Evolutionary conservation across 2,113 vertebrate genomes (phyloP), one percentile per base, ranked within the genome.

Genomic region (Eretmochelys imbricata): DNA sequence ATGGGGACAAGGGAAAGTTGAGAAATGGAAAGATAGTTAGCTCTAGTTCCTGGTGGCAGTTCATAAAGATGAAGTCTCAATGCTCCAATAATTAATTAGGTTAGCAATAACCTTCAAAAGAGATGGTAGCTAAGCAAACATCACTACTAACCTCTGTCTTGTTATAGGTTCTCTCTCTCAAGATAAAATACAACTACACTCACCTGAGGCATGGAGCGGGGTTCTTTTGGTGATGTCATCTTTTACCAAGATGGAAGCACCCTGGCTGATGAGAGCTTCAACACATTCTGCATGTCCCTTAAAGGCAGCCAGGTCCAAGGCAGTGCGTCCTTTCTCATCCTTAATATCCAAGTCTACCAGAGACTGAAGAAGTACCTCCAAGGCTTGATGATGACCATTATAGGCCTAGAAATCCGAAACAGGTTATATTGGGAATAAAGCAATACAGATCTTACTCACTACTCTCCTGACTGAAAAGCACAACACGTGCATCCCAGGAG

Each of bases 141-240:
- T 51, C 29, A 31, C 57, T 54, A n/a, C 27, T 24, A 65, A n/a
- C 27, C 48, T 76, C n/a, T 78, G 24, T 89, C 22, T 76, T 54
- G 38, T 57, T 75, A 65, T 48, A 82, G 53, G 51, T 42, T 57
- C 10, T 53, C 27, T 9, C 80, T 72, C 65, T 72, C n/a, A 72
- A 78, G 25, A 25, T 29, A 27, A 29, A 85, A 51, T 55, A 25
- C 38, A 48, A 14, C 0, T 19, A 16, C n/a, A 7, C 93, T 86
- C 91, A 99, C 99, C 99, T 98, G 99, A 99, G 80, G 99, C 98
- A 53, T 99, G 99, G 7, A 99, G 98, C 0, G 99, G 99, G 3
- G 98, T 99, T 89, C 99, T 99, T 91, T 98, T 98, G 59, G 99
- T 98, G 91, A 98, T 96, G 2, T 93, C 97, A 96, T 99, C 99